These are phyloP conservation scores for Nematopogon swammerdamellus DNA, from an alignment of 2,888 invertebrate species.

Conservation along the genomic window DNA sequence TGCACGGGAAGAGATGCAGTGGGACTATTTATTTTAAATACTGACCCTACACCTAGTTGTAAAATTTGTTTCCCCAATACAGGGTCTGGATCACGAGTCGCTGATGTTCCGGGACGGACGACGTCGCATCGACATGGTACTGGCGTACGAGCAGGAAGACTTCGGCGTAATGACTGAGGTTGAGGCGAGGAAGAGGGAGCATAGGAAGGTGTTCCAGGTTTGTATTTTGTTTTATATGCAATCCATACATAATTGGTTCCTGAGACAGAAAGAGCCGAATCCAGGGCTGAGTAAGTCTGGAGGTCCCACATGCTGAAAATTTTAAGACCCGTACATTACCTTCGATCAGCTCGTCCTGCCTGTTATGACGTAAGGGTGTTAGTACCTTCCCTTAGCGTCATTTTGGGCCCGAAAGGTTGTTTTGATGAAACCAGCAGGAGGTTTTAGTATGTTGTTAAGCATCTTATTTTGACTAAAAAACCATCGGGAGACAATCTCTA, in stretches of 20 bases:
- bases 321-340: too few relatives aligned
- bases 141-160: conserved; percentile 81
- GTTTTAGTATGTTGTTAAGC: too few relatives aligned
- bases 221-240: not conserved
- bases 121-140: conserved; percentile 82
- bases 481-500: too few relatives aligned
- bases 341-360: too few relatives aligned
- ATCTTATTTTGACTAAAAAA: too few relatives aligned
- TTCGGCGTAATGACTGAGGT: conserved; percentile 78
- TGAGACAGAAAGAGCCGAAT: too few relatives aligned
- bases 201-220: conserved; percentile 68
- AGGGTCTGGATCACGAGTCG: conserved; percentile 66
- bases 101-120: conserved; percentile 74
- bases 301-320: not conserved
- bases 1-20: too few relatives aligned
- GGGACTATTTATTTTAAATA: too few relatives aligned
- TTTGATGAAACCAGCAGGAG: too few relatives aligned
- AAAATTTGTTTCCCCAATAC: conserved; percentile 2
- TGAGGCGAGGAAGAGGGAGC: conserved; percentile 67
- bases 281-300: not conserved
- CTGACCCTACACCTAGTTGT: too few relatives aligned
- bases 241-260: too few relatives aligned
- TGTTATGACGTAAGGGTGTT: too few relatives aligned
- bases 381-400: not conserved
- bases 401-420: not conserved